Evolutionary conservation across 2,888 invertebrate genomes (phyloP).

Genomic region (Anoplius nigerrimus): DNA sequence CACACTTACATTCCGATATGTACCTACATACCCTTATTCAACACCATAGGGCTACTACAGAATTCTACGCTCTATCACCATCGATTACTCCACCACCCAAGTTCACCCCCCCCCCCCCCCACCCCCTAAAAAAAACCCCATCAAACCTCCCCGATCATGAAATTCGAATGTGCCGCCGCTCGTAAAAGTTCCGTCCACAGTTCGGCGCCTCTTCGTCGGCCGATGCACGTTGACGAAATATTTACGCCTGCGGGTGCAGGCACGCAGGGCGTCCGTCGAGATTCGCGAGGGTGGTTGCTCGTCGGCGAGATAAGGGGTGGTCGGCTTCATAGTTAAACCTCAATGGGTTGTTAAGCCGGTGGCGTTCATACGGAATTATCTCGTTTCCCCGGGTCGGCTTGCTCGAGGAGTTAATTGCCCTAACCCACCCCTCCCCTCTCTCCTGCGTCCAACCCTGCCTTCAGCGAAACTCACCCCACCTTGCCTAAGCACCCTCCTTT

Average conservation of each 20-base stretch:
- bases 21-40: no score
- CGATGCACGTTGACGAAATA: no score
- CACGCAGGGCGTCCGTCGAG: slow-evolving; percentile 14
- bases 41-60: no score
- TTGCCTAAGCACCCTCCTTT: not conserved
- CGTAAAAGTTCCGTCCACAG: no score
- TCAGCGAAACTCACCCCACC: not conserved
- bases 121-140: no score
- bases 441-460: not conserved
- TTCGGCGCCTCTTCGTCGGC: no score
- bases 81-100: no score
- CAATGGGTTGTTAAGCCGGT: slow-evolving; percentile 50
- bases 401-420: slow-evolving; percentile 54
- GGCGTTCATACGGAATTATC: slow-evolving; percentile 60
- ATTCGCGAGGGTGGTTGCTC: not conserved
- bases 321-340: slow-evolving; percentile 39
- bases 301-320: slow-evolving; percentile 7
- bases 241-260: no score
- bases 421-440: slow-evolving; percentile 11
- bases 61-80: no score
- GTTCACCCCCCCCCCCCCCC: no score
- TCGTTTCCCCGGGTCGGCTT: slow-evolving; percentile 39
- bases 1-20: no score
- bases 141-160: no score
- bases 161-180: not conserved